These are phyloP conservation scores for Ridgeia piscesae DNA, from an alignment of 1,140 invertebrate species.

Conservation along the genomic window DNA sequence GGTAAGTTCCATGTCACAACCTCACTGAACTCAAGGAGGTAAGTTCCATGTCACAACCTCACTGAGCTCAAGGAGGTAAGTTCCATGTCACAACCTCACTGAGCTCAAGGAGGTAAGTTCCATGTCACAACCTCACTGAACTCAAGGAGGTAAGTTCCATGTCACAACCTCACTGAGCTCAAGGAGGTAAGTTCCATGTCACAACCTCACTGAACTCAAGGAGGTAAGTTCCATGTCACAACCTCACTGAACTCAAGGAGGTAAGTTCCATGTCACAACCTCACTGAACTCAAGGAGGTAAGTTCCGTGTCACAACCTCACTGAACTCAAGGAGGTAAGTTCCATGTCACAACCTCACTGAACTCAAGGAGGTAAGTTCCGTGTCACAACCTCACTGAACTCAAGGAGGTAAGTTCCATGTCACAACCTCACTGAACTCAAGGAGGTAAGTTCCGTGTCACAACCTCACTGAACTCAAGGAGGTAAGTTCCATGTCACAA, in stretches of 20 bases:
- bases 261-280: slow-evolving; percentile 20
- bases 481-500: slow-evolving; percentile 28
- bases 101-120: slow-evolving; percentile 40
- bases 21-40: slow-evolving; percentile 45
- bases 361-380: slow-evolving; percentile 39
- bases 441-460: slow-evolving; percentile 31
- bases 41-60: slow-evolving; percentile 27
- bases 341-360: slow-evolving; percentile 30
- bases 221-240: slow-evolving; percentile 30
- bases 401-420: slow-evolving; percentile 35
- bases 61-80: slow-evolving; percentile 41
- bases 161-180: slow-evolving; percentile 38
- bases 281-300: slow-evolving; percentile 44
- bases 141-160: slow-evolving; percentile 37
- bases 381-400: slow-evolving; percentile 35
- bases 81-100: slow-evolving; percentile 28
- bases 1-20: slow-evolving; percentile 21
- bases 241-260: slow-evolving; percentile 44
- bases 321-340: slow-evolving; percentile 41
- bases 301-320: slow-evolving; percentile 28
- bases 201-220: slow-evolving; percentile 39
- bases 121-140: slow-evolving; percentile 33
- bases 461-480: slow-evolving; percentile 40
- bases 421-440: slow-evolving; percentile 39
- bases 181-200: slow-evolving; percentile 31